These are phyloP conservation scores for Oryzias dopingdopingensis DNA, from an alignment of 2,797 vertebrate species.

Conservation along the genomic window DNA sequence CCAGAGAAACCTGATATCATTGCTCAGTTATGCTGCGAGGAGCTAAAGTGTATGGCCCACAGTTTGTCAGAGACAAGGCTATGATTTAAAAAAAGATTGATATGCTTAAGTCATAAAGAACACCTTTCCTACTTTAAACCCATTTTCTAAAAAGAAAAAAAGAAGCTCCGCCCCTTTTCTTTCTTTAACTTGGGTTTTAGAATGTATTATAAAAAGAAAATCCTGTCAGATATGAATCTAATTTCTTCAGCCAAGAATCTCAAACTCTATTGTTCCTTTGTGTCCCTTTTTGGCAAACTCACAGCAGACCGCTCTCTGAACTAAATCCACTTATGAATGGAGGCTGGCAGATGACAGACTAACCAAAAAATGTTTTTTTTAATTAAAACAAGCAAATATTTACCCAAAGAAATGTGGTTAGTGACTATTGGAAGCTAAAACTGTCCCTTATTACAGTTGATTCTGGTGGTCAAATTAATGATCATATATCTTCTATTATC, in stretches of 20 bases:
- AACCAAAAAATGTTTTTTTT: conserved; percentile 18
- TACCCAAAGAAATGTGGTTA: conserved; percentile 8
- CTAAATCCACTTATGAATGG: conserved; percentile 43
- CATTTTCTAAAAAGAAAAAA: conserved; percentile 13
- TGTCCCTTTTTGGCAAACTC: conserved; percentile 44
- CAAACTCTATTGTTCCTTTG: conserved; percentile 46
- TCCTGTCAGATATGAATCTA: conserved; percentile 56
- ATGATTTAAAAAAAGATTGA: conserved; percentile 48
- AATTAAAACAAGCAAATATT: conserved; percentile 15
- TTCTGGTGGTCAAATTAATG: conserved; percentile 14
- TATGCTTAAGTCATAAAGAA: conserved; percentile 34
- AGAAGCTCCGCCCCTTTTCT: neutral
- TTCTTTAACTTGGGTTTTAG: too few species aligned
- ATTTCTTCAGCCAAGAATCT: conserved; percentile 38
- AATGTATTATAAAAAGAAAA: conserved; percentile 12
- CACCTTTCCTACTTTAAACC: conserved; percentile 31
- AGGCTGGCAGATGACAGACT: conserved; percentile 42
- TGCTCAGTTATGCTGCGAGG: conserved; percentile 44
- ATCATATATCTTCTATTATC: neutral
- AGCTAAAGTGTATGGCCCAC: conserved; percentile 34
- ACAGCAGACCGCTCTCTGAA: conserved; percentile 40
- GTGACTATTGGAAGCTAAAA: neutral
- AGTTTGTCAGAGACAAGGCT: conserved; percentile 43
- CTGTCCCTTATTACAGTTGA: neutral
- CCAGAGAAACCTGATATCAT: conserved; percentile 34